These are phyloP conservation scores for Nycticebus coucang DNA, from an alignment of 2,113 vertebrate genomes.

Conservation along the genomic window DNA sequence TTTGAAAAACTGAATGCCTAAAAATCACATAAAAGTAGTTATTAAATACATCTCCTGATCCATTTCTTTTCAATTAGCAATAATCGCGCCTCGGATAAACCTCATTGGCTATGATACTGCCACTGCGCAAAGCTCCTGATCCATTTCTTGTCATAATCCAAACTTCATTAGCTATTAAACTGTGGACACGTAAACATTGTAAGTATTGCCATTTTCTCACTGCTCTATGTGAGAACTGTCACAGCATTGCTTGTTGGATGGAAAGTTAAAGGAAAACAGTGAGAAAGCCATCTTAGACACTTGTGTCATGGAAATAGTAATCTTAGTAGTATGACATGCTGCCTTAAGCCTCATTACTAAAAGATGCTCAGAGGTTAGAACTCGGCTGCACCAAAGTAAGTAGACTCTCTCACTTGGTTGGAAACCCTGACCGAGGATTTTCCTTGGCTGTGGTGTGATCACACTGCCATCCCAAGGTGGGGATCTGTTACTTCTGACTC, in stretches of 20 bases:
- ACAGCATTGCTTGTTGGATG: neutral
- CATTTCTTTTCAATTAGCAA: neutral
- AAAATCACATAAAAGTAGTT: neutral
- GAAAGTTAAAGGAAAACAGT: neutral
- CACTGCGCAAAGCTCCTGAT: too few relatives aligned
- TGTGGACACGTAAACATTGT: too few relatives aligned
- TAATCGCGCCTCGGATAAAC: too few relatives aligned
- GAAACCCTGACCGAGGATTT: neutral
- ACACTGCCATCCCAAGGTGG: neutral
- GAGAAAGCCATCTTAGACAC: neutral
- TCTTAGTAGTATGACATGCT: neutral
- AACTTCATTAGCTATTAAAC: neutral
- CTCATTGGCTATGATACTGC: too few relatives aligned
- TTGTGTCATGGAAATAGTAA: neutral
- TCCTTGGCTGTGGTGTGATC: neutral
- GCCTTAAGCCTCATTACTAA: neutral
- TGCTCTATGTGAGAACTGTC: too few relatives aligned
- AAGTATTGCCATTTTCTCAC: rapidly evolving
- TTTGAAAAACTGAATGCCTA: neutral
- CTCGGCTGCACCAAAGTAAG: neutral
- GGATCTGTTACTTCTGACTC: neutral
- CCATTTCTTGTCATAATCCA: neutral
- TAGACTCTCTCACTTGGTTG: neutral
- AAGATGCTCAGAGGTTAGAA: neutral
- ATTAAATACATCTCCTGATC: neutral